Evolutionary conservation across 2,888 invertebrate species (phyloP).

Genomic region (Caenorhabditis virilis): DNA sequence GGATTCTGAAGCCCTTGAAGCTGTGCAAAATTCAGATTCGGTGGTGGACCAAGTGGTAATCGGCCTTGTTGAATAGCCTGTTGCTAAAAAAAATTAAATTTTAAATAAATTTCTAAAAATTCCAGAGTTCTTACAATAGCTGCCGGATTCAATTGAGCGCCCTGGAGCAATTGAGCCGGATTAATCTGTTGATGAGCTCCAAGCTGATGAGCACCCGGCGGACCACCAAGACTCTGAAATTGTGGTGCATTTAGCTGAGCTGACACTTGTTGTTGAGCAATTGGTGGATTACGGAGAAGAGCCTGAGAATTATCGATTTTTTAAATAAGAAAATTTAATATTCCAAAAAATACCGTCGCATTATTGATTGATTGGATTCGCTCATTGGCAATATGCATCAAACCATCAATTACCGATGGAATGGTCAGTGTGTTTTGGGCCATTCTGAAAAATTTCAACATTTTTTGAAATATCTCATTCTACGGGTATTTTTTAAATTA

Average conservation of each 20-base stretch:
- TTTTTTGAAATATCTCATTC: background rate
- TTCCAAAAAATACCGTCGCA: conserved; percentile 1
- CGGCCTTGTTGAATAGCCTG: background rate
- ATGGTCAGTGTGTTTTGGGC: conserved; percentile 1
- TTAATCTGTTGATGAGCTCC: background rate
- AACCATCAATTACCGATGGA: conserved; percentile 4
- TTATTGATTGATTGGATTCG: conserved; percentile 8
- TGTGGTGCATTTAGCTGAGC: background rate
- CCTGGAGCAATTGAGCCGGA: conserved; percentile 1
- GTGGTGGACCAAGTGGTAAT: background rate
- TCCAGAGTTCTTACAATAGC: background rate
- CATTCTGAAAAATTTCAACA: background rate
- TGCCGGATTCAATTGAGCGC: conserved; percentile 1
- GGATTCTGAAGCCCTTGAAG: background rate
- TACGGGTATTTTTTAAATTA: no score
- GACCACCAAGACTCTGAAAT: background rate
- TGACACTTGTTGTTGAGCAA: background rate
- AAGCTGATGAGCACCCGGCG: background rate
- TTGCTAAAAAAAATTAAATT: background rate
- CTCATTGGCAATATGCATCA: conserved; percentile 13
- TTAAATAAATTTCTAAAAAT: background rate
- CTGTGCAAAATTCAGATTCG: background rate
- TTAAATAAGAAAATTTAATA: background rate
- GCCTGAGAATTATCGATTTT: background rate
- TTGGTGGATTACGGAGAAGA: background rate